phyloP scores from a whole-genome alignment of 1,140 invertebrate genomes.

The Araneus ventricosus region DNA sequence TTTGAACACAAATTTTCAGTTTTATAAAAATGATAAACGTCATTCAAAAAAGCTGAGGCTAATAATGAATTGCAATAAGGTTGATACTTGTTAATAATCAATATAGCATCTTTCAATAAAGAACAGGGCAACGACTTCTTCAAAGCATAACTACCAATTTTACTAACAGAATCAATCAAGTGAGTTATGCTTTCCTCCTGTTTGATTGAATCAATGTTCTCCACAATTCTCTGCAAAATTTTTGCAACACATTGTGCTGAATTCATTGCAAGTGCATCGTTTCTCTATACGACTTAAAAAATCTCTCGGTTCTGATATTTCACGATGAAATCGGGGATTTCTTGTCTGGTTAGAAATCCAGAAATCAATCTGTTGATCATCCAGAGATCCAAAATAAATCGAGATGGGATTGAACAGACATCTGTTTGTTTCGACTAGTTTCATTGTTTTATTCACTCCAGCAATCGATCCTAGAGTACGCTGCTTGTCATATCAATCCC shows the following conservation, averaged over 20 bases:
- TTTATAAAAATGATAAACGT: slow-evolving; percentile 25
- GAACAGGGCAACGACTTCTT: slow-evolving; percentile 6
- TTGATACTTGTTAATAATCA: slow-evolving; percentile 31
- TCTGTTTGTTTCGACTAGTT: background rate
- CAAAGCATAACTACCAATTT: slow-evolving; percentile 41
- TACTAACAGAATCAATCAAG: slow-evolving; percentile 41
- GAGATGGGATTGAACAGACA: too few relatives aligned
- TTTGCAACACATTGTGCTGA: slow-evolving; percentile 18
- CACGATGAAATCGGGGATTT: background rate
- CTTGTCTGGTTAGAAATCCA: background rate
- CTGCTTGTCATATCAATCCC: background rate
- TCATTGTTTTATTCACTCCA: background rate
- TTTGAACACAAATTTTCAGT: slow-evolving; percentile 6
- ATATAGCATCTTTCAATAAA: slow-evolving; percentile 22
- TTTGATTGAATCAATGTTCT: slow-evolving; percentile 34
- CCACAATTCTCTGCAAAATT: slow-evolving; percentile 48
- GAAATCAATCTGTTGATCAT: too few relatives aligned
- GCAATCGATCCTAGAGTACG: background rate
- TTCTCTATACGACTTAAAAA: background rate
- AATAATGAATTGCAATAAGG: background rate
- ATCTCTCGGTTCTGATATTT: background rate
- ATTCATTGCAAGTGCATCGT: slow-evolving; percentile 20
- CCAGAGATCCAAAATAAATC: too few relatives aligned
- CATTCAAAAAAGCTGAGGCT: background rate
- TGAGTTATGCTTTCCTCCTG: background rate